Conservation (phyloP, 2,888 invertebrate species). For the Cancer borealis region DNA sequence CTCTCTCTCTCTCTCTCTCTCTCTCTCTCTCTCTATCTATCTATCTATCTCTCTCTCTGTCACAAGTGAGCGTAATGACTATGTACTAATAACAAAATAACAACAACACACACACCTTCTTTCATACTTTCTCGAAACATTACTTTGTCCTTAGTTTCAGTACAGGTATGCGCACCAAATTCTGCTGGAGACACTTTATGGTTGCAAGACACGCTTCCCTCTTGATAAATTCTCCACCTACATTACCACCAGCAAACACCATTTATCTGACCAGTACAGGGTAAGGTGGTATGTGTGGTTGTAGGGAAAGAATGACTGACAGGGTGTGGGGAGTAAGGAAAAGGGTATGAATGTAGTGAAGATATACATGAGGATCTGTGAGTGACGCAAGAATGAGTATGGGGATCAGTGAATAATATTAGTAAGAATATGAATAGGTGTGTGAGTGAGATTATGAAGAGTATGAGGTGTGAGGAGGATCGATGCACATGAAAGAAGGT, state of each 20-base stretch:
- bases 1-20: no score
- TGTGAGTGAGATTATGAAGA: background rate
- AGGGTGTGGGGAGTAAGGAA: background rate
- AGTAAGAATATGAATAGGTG: background rate
- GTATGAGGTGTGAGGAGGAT: background rate
- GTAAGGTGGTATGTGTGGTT: background rate
- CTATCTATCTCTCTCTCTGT: background rate
- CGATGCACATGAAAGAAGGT: background rate
- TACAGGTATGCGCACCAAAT: background rate
- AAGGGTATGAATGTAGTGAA: background rate
- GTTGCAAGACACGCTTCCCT: background rate
- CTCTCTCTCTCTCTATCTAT: background rate
- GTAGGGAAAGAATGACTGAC: background rate
- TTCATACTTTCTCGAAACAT: background rate
- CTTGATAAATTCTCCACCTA: background rate
- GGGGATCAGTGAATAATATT: no score
- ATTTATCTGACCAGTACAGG: background rate
- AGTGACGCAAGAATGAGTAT: no score
- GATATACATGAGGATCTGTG: background rate
- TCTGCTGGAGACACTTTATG: background rate
- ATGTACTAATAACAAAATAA: no score
- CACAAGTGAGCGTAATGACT: background rate
- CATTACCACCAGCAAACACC: background rate
- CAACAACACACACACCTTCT: no score
- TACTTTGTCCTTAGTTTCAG: background rate